A percentile compares a stretch with the other conserved stretches of the same genome.
Conservation (phyloP, 2,113 vertebrate genomes). For the Lethenteron reissneri region DNA sequence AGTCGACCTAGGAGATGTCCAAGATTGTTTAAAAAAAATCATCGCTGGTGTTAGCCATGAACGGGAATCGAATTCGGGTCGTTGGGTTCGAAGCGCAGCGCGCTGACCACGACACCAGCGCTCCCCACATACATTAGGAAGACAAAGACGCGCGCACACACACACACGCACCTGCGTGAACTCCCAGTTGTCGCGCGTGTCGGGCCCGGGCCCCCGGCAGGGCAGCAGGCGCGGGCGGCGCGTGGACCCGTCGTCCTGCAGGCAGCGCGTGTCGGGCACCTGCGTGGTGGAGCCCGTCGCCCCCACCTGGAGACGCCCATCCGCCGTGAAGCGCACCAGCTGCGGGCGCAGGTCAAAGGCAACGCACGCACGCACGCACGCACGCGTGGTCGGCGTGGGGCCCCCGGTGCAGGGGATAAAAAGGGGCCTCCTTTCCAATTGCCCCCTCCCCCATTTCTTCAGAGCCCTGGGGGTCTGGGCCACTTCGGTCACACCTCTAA, state of each 20-base stretch:
- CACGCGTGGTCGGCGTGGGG: too few relatives aligned
- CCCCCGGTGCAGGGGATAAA: too few relatives aligned
- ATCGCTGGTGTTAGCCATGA: not conserved
- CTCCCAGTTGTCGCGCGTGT: conserved; percentile 73
- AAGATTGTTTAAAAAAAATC: not conserved
- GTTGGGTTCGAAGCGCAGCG: not conserved
- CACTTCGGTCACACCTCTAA: too few relatives aligned
- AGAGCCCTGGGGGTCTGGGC: too few relatives aligned
- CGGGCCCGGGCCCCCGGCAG: conserved; percentile 46
- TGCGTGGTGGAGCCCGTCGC: conserved; percentile 78
- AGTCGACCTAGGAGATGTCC: not conserved
- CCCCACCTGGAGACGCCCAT: conserved; percentile 73
- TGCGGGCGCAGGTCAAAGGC: conserved; percentile 12
- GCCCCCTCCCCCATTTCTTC: too few relatives aligned
- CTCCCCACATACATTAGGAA: not conserved
- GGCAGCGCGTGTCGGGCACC: conserved; percentile 82
- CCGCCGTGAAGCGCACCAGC: conserved; percentile 65
- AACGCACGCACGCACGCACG: too few relatives aligned
- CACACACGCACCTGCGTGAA: conserved; percentile 64
- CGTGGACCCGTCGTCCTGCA: conserved; percentile 59
- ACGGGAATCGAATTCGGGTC: not conserved
- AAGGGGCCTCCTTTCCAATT: too few relatives aligned
- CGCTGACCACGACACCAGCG: not conserved
- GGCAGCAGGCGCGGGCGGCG: conserved; percentile 53
- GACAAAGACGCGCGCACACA: not conserved